These are phyloP conservation scores for Rhinopomastus cyanomelas DNA, from an alignment of 2,113 vertebrate genomes.

Conservation along the genomic window DNA sequence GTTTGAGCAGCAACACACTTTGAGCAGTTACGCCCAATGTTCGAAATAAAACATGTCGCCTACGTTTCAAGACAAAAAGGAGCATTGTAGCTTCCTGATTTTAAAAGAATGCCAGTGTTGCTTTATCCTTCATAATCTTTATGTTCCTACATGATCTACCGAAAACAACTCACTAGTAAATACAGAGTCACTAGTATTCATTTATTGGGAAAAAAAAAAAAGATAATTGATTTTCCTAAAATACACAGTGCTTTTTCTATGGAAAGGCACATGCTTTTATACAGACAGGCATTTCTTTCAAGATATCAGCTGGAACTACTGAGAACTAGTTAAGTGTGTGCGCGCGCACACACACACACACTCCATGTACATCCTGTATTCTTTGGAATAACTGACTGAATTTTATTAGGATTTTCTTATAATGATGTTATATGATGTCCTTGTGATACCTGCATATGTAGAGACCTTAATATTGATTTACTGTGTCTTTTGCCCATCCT, in stretches of 20 bases:
- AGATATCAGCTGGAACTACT: slow-evolving; percentile 43
- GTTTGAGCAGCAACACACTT: slow-evolving; percentile 1
- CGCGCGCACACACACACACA: background rate
- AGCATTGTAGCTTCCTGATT: background rate
- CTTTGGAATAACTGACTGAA: slow-evolving; percentile 74
- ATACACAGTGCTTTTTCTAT: background rate
- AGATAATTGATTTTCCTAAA: background rate
- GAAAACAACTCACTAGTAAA: background rate
- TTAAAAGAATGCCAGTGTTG: background rate
- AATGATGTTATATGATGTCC: slow-evolving; percentile 81
- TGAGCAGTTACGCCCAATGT: background rate
- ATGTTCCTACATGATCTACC: background rate
- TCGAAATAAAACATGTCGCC: background rate
- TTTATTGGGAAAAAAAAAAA: background rate
- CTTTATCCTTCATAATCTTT: slow-evolving; percentile 25
- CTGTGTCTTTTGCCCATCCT: slow-evolving; percentile 71
- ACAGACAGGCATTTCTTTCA: background rate
- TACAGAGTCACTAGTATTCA: background rate
- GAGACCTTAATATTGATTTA: slow-evolving; percentile 84
- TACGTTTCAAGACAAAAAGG: background rate
- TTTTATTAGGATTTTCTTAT: slow-evolving; percentile 77
- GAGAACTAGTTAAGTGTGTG: slow-evolving; percentile 61
- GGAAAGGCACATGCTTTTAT: background rate
- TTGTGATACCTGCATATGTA: slow-evolving; percentile 69
- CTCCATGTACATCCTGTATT: slow-evolving; percentile 34